Evolutionary conservation across 1,140 invertebrate genomes (phyloP), one percentile per base, ranked within the genome.

Genomic region (Drosophila jambulina): DNA sequence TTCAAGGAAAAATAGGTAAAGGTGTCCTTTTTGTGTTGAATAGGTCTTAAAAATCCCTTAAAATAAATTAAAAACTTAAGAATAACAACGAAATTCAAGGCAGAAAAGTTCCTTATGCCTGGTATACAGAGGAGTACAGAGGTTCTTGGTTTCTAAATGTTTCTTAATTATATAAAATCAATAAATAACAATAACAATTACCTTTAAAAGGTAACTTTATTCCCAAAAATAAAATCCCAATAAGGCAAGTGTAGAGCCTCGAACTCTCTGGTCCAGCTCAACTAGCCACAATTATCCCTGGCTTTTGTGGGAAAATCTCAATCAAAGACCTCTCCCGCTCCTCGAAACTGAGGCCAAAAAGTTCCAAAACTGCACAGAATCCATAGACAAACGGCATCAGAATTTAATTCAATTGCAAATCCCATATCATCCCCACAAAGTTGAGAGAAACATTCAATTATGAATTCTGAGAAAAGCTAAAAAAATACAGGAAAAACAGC

Each of bases 381-480:
- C 43, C 74, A 76, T 76, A 58, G 70, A 72, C 67, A 74, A 74
- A 74, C 56, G 68, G 70, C 70, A 74, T 74, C 70, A 74, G 70
- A 74, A 72, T 74, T 74, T 74, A 75, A 75, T 75, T 75, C 63
- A 45, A 77, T 78, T 77, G 74, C 63, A 77, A 77, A 78, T 77
- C 74, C 74, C 74, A 75, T 76, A 76, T 68, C 74, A 58, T 77
- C 57, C 75, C 38, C 54, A 58, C 48, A 64, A 65, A 77, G 61
- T 76, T 45, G 38, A 77, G 49, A 78, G 64, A 69, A 77, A 68
- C 75, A 77, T 77, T 77, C 75, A 77, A 77, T 77, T 77, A 77
- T 77, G 75, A 77, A 77, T 78, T 77, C 64, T 36, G 62, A 69
- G 70, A 60, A 72, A 72, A 72, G 69, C 69, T 72, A 36, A 54